Evolutionary conservation across 2,888 invertebrate species (phyloP), one percentile per base, ranked within the genome.

Genomic region (Thymelicus acteon): DNA sequence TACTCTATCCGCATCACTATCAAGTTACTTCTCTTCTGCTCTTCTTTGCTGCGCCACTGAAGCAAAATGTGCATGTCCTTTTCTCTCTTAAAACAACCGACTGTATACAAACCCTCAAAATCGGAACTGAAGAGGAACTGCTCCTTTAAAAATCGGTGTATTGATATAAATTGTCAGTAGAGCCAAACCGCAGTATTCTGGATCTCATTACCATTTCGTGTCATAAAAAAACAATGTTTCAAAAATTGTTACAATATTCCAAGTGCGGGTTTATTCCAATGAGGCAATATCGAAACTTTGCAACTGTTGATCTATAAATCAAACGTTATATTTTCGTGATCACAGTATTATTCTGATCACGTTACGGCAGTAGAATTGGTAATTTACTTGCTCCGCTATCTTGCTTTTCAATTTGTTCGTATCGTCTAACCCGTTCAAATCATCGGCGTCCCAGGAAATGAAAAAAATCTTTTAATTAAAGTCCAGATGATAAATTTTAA

Each of bases 181-280:
- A 44, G 44, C 44, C 7, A 24, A 62, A n/a, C 39, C 31, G 49
- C 39, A 52, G 13, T 24, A 12, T 57, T 54, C 40, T 44, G 19
- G 57, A 47, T 44, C 40, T 54, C 31, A 31, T 57, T n/a, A 8
- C 44, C 19, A 44, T 47, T 66, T 47, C 47, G 13, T 65, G 24
- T 57, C 24, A 52, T 12, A 37, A 49, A 57, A n/a, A 13, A 57
- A 65, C 57, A 65, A 60, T 60, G 39, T 19, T 48, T 37, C 47
- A 48, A 67, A 13, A 0, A 19, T 48, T 48, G 19, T 39, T 39
- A 48, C 58, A 66, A 66, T 58, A 19, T 60, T 57, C 48, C 60
- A 48, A 60, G 67, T 60, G 48, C 39, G 24, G 44, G 60, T 67
- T 65, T 67, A 67, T 67, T 67, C 67, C 47, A 60, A 67, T 67